Conservation (phyloP, 1,140 invertebrate genomes). For the Goniozus legneri region DNA sequence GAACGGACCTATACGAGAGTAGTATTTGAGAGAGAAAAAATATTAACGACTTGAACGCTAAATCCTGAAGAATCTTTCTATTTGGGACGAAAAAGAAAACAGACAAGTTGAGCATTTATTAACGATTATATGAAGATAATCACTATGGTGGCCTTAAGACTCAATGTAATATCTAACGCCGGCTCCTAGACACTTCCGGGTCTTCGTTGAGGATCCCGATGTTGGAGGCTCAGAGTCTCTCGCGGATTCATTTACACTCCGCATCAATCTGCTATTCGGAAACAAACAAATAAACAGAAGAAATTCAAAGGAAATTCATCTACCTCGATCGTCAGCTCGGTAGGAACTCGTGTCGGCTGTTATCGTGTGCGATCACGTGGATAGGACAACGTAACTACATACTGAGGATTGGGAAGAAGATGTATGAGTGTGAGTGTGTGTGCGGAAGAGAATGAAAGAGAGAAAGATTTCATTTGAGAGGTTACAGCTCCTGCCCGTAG, state of each 20-base stretch:
- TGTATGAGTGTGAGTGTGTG: not conserved
- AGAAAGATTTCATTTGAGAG: not conserved
- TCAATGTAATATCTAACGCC: constrained; percentile 43
- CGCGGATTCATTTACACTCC: too few species aligned
- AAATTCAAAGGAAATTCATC: constrained; percentile 14
- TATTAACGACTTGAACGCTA: constrained; percentile 5
- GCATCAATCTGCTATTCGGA: too few species aligned
- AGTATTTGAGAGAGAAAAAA: constrained; percentile 11
- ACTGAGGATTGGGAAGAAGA: too few species aligned
- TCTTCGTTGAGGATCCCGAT: constrained; percentile 5
- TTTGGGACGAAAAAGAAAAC: constrained; percentile 8
- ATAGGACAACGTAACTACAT: constrained; percentile 1
- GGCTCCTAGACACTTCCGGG: constrained; percentile 35
- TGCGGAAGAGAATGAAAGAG: not conserved
- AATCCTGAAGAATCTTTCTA: constrained; percentile 12
- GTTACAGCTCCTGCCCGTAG: constrained; percentile 15
- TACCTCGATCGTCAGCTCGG: constrained; percentile 23
- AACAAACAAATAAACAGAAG: not conserved
- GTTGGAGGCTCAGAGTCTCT: not conserved
- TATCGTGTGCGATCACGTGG: constrained; percentile 1
- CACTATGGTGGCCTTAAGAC: constrained; percentile 50
- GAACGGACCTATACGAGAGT: not conserved
- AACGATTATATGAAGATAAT: constrained; percentile 44
- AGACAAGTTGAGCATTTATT: constrained; percentile 35
- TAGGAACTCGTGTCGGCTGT: constrained; percentile 15